These are phyloP conservation scores for Batillaria attramentaria DNA, from an alignment of 1,140 invertebrate genomes.

Conservation along the genomic window DNA sequence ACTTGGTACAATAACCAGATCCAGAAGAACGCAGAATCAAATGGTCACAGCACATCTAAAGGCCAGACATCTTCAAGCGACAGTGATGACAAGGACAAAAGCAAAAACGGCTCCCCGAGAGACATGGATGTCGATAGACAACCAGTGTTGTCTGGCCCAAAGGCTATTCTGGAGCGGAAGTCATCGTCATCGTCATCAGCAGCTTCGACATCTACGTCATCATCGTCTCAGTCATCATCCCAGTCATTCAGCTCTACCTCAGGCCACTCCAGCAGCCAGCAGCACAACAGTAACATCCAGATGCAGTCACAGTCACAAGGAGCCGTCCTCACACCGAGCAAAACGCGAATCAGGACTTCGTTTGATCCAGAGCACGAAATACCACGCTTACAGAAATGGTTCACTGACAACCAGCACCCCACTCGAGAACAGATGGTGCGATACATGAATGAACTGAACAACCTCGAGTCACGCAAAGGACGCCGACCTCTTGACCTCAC, in stretches of 20 bases:
- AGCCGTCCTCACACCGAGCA: constrained; percentile 50
- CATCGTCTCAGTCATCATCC: constrained; percentile 7
- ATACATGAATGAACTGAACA: constrained; percentile 94
- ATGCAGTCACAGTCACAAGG: constrained; percentile 18
- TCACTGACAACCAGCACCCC: constrained; percentile 95
- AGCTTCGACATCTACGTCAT: not conserved
- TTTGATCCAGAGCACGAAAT: constrained; percentile 96
- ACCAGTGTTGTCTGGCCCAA: not conserved
- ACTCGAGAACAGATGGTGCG: constrained; percentile 87
- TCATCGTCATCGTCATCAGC: constrained; percentile 17
- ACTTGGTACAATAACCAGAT: constrained; percentile 71
- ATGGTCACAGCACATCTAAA: not conserved
- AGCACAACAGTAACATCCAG: constrained; percentile 21
- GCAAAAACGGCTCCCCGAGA: constrained; percentile 1
- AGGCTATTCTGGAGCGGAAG: too few species aligned
- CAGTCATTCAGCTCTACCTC: constrained; percentile 29
- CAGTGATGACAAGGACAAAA: not conserved
- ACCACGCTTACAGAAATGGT: constrained; percentile 94
- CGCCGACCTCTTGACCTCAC: constrained; percentile 93
- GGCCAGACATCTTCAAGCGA: not conserved
- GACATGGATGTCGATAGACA: not conserved
- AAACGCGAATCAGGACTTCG: constrained; percentile 77
- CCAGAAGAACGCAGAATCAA: constrained; percentile 42
- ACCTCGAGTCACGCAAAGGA: constrained; percentile 90
- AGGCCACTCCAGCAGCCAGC: constrained; percentile 10